Percentiles rank a stretch among this genome's conserved stretches.
Conservation (phyloP, 2,888 invertebrate species). For the Stenodema calcarata region DNA sequence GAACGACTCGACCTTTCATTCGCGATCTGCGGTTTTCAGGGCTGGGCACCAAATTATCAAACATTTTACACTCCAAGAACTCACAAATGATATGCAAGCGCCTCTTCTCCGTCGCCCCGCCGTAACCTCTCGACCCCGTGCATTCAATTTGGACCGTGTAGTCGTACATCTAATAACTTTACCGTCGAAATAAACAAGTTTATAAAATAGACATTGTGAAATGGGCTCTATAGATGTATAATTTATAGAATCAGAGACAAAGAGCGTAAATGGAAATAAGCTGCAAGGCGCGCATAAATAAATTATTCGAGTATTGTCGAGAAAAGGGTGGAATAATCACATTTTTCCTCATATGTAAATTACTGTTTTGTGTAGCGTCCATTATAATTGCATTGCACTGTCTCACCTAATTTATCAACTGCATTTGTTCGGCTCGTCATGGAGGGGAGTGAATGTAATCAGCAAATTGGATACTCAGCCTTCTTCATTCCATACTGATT, state of each 20-base stretch:
- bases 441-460: too few species aligned
- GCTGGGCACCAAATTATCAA: neutral
- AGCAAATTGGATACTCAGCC: too few species aligned
- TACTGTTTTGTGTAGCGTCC: too few species aligned
- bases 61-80: neutral
- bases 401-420: too few species aligned
- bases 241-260: neutral
- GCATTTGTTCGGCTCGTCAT: too few species aligned
- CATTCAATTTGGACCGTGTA: neutral
- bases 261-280: neutral
- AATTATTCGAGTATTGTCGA: neutral
- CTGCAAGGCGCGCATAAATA: neutral
- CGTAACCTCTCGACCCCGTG: neutral
- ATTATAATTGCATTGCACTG: too few species aligned
- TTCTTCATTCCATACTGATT: too few species aligned
- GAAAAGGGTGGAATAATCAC: too few species aligned
- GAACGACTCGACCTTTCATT: neutral
- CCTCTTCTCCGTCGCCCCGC: neutral
- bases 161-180: neutral
- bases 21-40: neutral
- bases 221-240: neutral
- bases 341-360: too few species aligned
- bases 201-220: neutral
- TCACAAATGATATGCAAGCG: neutral
- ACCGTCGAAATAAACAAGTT: neutral